Evolutionary conservation across 2,113 vertebrate genomes (phyloP).

Genomic region (Tachysurus fulvidraco): DNA sequence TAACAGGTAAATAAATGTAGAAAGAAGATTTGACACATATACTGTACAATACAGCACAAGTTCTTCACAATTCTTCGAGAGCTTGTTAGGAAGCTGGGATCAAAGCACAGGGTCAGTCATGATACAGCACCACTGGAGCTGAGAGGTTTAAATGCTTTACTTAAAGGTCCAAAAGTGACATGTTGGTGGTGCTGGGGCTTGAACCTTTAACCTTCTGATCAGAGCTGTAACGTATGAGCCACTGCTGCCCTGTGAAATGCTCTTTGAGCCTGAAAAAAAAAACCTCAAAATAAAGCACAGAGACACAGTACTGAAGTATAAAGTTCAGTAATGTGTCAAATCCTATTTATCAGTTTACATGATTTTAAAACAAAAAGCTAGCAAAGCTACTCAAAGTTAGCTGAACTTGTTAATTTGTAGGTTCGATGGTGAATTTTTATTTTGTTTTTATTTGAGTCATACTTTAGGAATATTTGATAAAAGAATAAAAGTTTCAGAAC

Average conservation of each 20-base stretch:
- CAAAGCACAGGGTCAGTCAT: neutral
- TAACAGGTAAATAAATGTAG: neutral
- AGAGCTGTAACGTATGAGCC: neutral
- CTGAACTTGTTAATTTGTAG: neutral
- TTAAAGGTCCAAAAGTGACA: neutral
- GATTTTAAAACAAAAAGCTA: neutral
- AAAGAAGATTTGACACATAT: neutral
- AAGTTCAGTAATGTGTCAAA: neutral
- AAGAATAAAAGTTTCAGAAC: neutral
- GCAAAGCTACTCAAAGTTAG: neutral
- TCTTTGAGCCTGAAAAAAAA: neutral
- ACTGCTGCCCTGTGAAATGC: neutral
- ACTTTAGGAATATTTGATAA: neutral
- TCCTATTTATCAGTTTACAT: neutral
- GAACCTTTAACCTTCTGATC: neutral
- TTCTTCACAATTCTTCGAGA: neutral
- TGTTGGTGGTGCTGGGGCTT: neutral
- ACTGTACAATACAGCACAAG: neutral
- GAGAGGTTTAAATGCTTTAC: neutral
- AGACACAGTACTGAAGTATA: neutral
- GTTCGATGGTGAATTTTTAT: neutral
- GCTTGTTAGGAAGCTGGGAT: neutral
- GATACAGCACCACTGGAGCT: neutral
- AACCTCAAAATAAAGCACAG: neutral
- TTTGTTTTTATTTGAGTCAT: neutral